phyloP scores from a whole-genome alignment of 2,888 invertebrate genomes.

The Nesidiocoris tenuis region DNA sequence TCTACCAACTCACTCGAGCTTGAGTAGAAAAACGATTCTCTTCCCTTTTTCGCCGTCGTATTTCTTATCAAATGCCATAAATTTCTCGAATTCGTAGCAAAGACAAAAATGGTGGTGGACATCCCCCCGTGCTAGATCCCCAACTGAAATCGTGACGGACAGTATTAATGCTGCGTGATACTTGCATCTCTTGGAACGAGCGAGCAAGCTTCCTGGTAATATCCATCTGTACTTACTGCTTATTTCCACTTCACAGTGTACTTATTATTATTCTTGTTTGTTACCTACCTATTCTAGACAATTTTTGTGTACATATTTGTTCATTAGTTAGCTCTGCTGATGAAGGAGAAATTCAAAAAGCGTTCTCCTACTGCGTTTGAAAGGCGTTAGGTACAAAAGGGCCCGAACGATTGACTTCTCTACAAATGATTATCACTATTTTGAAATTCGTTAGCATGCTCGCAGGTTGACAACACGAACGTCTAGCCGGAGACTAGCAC shows the following conservation, averaged over 20 bases:
- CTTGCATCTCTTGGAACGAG: constrained; percentile 14
- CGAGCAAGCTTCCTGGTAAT: constrained; percentile 27
- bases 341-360: background rate
- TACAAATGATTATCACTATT: no score
- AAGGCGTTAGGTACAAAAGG: no score
- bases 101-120: background rate
- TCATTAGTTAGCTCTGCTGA: background rate
- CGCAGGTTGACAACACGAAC: no score
- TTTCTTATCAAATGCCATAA: no score
- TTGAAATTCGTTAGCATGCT: no score
- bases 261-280: background rate
- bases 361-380: background rate
- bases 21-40: no score
- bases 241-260: constrained; percentile 19
- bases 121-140: background rate
- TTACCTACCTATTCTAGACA: background rate
- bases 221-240: constrained; percentile 43
- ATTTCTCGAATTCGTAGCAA: no score
- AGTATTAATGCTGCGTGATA: background rate
- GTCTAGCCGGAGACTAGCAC: no score
- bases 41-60: no score
- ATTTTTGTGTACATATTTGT: background rate
- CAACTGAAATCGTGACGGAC: constrained; percentile 9
- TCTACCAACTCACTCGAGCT: no score
- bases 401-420: no score